phyloP scores from a whole-genome alignment of 35 echinoderm and acorn worm species.

The Heliocidaris tuberculata region DNA sequence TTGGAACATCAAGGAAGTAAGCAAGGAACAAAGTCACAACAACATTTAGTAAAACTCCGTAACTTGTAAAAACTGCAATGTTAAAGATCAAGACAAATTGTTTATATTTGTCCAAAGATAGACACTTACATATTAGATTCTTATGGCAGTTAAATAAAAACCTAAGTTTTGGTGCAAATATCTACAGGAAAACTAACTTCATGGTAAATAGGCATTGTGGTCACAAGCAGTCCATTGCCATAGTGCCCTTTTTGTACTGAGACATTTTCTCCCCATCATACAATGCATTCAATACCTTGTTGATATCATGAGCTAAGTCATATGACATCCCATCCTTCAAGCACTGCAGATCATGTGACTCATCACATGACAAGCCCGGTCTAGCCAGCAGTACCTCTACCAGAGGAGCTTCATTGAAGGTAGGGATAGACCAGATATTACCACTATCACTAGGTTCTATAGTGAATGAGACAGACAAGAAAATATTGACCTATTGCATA shows the following conservation, averaged over 20 bases:
- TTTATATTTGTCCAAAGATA: no score
- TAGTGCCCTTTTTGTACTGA: background rate
- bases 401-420: background rate
- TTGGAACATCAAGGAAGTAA: no score
- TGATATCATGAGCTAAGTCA: slow-evolving; percentile 13
- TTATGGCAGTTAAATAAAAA: background rate
- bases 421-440: background rate
- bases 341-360: background rate
- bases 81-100: no score
- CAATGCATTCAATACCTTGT: slow-evolving; percentile 8
- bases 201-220: background rate
- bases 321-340: background rate
- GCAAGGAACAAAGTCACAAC: no score
- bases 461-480: background rate
- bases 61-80: no score
- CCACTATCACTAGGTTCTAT: background rate
- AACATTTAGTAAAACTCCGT: no score
- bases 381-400: background rate
- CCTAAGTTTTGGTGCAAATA: background rate
- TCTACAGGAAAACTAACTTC: background rate
- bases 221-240: background rate
- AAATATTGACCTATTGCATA: background rate
- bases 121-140: background rate
- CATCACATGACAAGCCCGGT: slow-evolving; percentile 27
- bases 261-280: background rate